Percentiles rank a stretch among this genome's conserved stretches.
phyloP scores from a whole-genome alignment of 2,113 vertebrate species.

The Trematocara marginatum region DNA sequence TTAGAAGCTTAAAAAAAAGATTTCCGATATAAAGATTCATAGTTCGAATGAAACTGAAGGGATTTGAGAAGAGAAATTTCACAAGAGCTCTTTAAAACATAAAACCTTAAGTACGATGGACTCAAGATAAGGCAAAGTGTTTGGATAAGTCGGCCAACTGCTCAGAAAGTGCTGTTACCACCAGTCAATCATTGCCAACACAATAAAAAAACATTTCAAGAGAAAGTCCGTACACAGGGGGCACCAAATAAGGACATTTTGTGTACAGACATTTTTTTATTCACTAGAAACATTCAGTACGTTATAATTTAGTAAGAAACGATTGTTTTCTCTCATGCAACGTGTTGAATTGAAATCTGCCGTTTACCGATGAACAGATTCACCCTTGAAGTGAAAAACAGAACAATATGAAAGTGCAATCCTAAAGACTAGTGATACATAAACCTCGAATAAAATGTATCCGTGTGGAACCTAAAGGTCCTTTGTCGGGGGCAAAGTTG shows the following conservation, averaged over 20 bases:
- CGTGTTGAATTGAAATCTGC: conserved; percentile 46
- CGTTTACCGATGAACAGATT: conserved; percentile 27
- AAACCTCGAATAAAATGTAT: conserved; percentile 47
- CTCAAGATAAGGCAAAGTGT: conserved; percentile 77
- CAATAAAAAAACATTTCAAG: conserved; percentile 6
- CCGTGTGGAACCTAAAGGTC: conserved; percentile 49
- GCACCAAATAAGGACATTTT: conserved; percentile 28
- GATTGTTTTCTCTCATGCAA: conserved; percentile 53
- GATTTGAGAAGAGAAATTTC: conserved; percentile 13
- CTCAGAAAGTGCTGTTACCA: conserved; percentile 65
- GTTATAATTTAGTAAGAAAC: conserved; percentile 48
- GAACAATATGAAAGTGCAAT: conserved; percentile 67
- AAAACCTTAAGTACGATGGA: conserved; percentile 67
- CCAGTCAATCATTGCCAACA: conserved; percentile 51
- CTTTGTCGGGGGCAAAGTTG: conserved; percentile 36
- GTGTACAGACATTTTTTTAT: conserved; percentile 36
- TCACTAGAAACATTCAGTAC: conserved; percentile 65
- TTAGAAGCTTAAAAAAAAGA: conserved; percentile 23
- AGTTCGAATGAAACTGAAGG: conserved; percentile 47
- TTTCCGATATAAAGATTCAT: conserved; percentile 28
- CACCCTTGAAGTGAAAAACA: conserved; percentile 14
- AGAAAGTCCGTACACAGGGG: conserved; percentile 27
- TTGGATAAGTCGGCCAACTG: conserved; percentile 65
- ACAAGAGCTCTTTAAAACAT: conserved; percentile 62
- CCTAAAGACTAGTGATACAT: conserved; percentile 60